phyloP scores from a whole-genome alignment of 1,140 invertebrate species.

The Drosophila tristis region DNA sequence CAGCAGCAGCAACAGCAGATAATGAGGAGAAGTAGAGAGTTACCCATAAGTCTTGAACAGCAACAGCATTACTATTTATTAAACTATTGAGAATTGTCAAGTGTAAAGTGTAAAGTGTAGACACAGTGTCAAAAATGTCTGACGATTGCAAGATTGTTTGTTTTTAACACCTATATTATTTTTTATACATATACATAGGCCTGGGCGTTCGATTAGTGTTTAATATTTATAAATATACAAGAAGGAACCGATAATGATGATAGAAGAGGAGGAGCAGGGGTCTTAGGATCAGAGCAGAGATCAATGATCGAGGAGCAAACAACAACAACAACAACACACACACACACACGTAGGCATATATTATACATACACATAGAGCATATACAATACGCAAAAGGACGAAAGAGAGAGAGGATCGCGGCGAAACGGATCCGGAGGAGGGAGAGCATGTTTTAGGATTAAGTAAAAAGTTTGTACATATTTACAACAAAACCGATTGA shows the following conservation, averaged over 20 bases:
- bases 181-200: conserved; percentile 56
- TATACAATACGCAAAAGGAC: conserved; percentile 37
- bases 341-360: conserved; percentile 67
- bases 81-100: conserved; percentile 61
- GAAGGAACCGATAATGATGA: conserved; percentile 2
- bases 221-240: conserved; percentile 81
- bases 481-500: conserved; percentile 70
- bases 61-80: conserved; percentile 81
- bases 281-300: conserved; percentile 14
- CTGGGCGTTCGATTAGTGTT: conserved; percentile 69
- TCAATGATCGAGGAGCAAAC: conserved; percentile 19
- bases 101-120: conserved; percentile 42
- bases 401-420: conserved; percentile 6
- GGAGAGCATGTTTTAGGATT: conserved; percentile 50
- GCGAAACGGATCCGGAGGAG: background rate
- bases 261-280: too few relatives aligned
- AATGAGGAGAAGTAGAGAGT: conserved; percentile 1
- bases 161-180: conserved; percentile 32
- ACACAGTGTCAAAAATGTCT: conserved; percentile 57
- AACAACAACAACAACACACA: conserved; percentile 39
- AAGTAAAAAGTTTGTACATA: conserved; percentile 80
- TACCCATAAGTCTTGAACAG: conserved; percentile 58
- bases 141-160: conserved; percentile 53
- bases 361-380: conserved; percentile 53
- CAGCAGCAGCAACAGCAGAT: conserved; percentile 5